Evolutionary conservation across 2,113 vertebrate genomes (phyloP).

Genomic region (Oostethus manadensis): DNA sequence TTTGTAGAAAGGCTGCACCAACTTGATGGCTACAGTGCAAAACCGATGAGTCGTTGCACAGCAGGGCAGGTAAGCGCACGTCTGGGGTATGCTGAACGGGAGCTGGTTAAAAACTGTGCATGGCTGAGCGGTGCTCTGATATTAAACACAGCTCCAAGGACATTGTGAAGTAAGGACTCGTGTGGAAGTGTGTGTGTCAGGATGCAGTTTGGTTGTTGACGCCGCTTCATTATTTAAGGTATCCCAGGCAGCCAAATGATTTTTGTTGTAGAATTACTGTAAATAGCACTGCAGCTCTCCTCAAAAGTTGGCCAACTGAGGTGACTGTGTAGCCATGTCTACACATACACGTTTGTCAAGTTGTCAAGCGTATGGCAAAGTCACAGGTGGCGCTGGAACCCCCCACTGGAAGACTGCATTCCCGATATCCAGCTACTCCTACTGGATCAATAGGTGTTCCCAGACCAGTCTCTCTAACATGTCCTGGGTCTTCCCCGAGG

Average conservation of each 20-base stretch:
- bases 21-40: slow-evolving; percentile 55
- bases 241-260: neutral
- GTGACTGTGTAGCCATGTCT: slow-evolving; percentile 21
- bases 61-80: slow-evolving; percentile 74
- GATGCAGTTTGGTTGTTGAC: slow-evolving; percentile 12
- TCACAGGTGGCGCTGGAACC: too few relatives aligned
- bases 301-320: slow-evolving; percentile 16
- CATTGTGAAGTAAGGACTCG: neutral
- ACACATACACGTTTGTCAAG: too few relatives aligned
- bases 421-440: too few relatives aligned
- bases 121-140: slow-evolving; percentile 31
- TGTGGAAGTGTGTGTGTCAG: neutral
- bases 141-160: neutral
- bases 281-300: neutral
- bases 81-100: slow-evolving; percentile 63
- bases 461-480: too few relatives aligned
- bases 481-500: too few relatives aligned
- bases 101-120: slow-evolving; percentile 62
- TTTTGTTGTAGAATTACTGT: neutral
- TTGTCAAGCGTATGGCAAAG: too few relatives aligned
- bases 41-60: slow-evolving; percentile 43
- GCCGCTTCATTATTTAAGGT: neutral
- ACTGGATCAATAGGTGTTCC: too few relatives aligned
- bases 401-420: too few relatives aligned
- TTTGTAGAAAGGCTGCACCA: too few relatives aligned